Base-by-base conservation (phyloP, 2,888 invertebrate species). In the Phania funesta region DNA sequence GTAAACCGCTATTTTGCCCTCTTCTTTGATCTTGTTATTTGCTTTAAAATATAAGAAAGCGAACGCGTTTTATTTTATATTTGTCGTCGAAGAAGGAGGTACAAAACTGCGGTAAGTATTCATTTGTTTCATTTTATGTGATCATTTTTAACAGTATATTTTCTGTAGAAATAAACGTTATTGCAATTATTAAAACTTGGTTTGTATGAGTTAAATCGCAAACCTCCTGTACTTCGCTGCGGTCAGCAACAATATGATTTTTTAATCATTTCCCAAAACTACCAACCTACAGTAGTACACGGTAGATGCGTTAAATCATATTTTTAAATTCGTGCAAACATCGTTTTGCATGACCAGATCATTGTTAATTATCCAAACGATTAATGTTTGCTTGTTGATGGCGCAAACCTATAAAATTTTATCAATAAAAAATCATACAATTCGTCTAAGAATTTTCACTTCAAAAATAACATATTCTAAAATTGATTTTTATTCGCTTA, bases 81-180 rank as follows among this genome's bases (percentile, higher is more conserved):
- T 20, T 50, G 9, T 50, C 20, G 48, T 50, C 48, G 20, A 50
- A 50, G 22, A 50, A 24, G 24, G 24, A 50, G 48, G 48, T 50
- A 50, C 48, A 50, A 50, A 50, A 50, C 24, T 50, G 48, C 48
- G 24, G 48, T 50, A 24, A 50, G 24, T 50, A 13, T 24, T 50
- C 24, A 5, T 8, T 50, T 35, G 20, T 13, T 50, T 24, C 11
- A 13, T 50, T 50, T 50, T 24, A 50, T 50, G 9, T 22, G 3
- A 22, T 24, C 11, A 8, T 50, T 48, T 16, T 41, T 41, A 16
- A 41, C n/a, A 2, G 13, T 22, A 11, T 20, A 9, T 24, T 20
- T 50, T 24, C 24, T 50, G 13, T 24, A 24, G 48, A 50, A 50
- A 50, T 50, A 50, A 50, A 50, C 24, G 22, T 24, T 11, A 50